Conservation (phyloP, 2,113 vertebrate genomes). For the Microtus oregoni region DNA sequence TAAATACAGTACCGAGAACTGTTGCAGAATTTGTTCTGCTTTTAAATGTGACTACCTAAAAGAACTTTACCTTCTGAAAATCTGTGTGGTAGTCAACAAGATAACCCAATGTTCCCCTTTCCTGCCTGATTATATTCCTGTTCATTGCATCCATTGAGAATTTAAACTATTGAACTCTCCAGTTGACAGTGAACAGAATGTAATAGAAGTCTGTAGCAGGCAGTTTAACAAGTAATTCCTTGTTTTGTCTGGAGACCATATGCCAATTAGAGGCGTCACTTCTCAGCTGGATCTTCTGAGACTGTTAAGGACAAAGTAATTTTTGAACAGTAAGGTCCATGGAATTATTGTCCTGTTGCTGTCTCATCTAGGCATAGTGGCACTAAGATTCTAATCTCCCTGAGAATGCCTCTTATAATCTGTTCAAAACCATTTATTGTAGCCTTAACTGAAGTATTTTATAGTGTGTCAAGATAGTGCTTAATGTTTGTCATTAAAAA, state of each 20-base stretch:
- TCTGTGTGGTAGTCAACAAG: slow-evolving; percentile 47
- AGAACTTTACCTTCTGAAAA: slow-evolving; percentile 60
- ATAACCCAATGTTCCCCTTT: not conserved
- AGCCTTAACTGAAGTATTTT: slow-evolving; percentile 48
- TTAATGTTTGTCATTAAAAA: slow-evolving; percentile 59
- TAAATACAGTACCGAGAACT: slow-evolving; percentile 15
- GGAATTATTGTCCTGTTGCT: slow-evolving; percentile 56
- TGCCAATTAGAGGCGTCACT: slow-evolving; percentile 37
- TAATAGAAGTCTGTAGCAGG: not conserved
- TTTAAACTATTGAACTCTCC: slow-evolving; percentile 48
- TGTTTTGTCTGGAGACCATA: slow-evolving; percentile 49
- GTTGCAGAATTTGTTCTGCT: slow-evolving; percentile 40
- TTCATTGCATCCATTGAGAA: slow-evolving; percentile 60
- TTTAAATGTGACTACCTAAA: slow-evolving; percentile 68
- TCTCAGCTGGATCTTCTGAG: slow-evolving; percentile 5
- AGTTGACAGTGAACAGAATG: slow-evolving; percentile 47
- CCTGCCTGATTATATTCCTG: slow-evolving; percentile 19
- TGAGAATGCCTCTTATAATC: slow-evolving; percentile 61
- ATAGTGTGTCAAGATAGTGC: slow-evolving; percentile 22
- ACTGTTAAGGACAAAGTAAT: slow-evolving; percentile 42
- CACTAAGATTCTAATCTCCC: slow-evolving; percentile 60
- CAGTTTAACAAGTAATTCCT: slow-evolving; percentile 47
- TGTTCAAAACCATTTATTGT: slow-evolving; percentile 29
- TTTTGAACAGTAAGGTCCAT: slow-evolving; percentile 42
- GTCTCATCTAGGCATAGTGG: slow-evolving; percentile 57